Base-by-base conservation (phyloP, 2,888 invertebrate species). In the Taphrorychus bicolor region DNA sequence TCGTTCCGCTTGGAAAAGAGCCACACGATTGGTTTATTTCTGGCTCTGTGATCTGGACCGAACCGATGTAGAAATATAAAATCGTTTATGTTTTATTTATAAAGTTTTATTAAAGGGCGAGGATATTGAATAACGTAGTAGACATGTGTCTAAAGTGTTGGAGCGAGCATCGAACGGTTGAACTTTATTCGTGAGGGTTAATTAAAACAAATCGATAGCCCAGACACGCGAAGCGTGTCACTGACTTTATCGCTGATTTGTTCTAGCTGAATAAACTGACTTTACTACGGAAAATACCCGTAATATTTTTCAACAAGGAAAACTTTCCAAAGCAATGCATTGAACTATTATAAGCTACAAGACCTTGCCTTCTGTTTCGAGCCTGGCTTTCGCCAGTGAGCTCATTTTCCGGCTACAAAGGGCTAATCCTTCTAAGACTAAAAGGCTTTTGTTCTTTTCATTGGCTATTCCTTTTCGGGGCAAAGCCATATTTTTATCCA, bases 371-470 rank as follows among this genome's bases (percentile, higher is more conserved):
- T 7, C 11, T 32, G 32, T 32, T 32, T 32, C 32, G 9, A 32
- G 11, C 11, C 7, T 32, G 32, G 32, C 32, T 32, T 32, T 32
- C 9, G 32, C n/a, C 32, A 11, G 32, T 32, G 32, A 32, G 32
- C 32, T 32, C 32, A 32, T 32, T 17, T 45, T 17, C 45, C 17
- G 17, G 45, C 9, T 16, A 45, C 45, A 45, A 45, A 45, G 17
- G 14, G 14, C 45, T 45, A 45, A 45, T 45, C 14, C 45, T 17
- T 17, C 5, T 45, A 45, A 45, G 17, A 45, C 16, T 45, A 45
- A 45, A 45, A 45, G 45, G 45, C 45, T 45, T 45, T 45, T 45
- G 45, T 45, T 45, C 45, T 45, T 45, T 45, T 32, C 32, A 32
- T 32, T 45, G 45, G 45, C 45, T 45, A 17, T 17, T 32, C 32